Percentiles rank a stretch among this genome's conserved stretches.
These are phyloP conservation scores for Lophotriccus pileatus DNA, from an alignment of 2,797 vertebrate genomes.

Conservation along the genomic window DNA sequence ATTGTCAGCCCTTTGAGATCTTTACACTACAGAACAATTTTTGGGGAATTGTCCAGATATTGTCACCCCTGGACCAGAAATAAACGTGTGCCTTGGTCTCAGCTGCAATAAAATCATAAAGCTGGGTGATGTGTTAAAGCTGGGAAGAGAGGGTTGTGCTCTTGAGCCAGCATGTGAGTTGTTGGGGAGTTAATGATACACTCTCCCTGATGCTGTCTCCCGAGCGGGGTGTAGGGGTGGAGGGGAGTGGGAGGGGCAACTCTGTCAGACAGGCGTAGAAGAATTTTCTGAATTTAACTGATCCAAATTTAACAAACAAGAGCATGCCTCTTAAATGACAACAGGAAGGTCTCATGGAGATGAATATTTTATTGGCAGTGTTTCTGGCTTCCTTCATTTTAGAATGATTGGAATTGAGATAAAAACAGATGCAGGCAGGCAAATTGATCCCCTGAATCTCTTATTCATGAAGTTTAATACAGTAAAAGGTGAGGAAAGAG, in stretches of 20 bases:
- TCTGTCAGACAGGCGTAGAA: neutral
- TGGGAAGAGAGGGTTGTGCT: neutral
- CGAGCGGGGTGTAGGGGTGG: fast-evolving
- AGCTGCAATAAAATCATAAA: neutral
- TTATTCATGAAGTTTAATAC: neutral
- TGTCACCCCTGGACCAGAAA: neutral
- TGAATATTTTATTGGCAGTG: neutral
- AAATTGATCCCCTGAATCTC: neutral
- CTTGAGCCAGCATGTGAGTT: neutral
- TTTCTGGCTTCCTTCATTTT: neutral
- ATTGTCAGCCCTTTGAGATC: neutral
- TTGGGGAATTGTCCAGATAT: neutral
- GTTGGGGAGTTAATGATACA: neutral
- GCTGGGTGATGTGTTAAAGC: neutral
- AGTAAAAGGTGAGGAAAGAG: neutral
- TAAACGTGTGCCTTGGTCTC: neutral
- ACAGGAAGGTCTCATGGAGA: neutral
- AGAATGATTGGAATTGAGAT: neutral
- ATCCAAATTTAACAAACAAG: neutral
- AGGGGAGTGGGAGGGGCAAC: neutral
- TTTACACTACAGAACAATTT: neutral
- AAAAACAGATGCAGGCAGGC: neutral
- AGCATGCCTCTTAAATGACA: neutral
- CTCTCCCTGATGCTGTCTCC: neutral
- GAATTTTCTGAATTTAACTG: neutral